Conservation (phyloP, 2,113 vertebrate species). For the Conger conger region DNA sequence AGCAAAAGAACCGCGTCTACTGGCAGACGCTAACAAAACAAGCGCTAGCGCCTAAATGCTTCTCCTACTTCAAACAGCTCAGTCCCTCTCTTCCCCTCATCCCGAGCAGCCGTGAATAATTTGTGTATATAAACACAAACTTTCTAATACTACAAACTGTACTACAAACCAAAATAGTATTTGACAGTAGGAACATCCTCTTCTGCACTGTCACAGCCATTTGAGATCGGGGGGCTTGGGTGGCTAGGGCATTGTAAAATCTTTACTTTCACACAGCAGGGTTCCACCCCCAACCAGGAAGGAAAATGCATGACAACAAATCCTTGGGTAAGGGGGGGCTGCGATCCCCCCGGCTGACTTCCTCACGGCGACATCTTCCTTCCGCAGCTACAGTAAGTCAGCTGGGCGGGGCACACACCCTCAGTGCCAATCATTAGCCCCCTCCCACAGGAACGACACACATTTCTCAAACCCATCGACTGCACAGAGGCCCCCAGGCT, state of each 20-base stretch:
- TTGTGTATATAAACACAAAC: too few species aligned
- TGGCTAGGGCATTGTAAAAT: background rate
- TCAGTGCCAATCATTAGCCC: background rate
- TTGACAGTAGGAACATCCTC: background rate
- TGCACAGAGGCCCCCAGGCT: background rate
- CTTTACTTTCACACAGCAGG: background rate
- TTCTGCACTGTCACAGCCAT: too few species aligned
- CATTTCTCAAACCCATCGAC: background rate
- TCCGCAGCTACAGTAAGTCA: background rate
- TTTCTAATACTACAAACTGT: background rate
- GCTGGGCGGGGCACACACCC: background rate
- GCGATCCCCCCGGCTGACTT: background rate
- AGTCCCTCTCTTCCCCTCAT: too few species aligned
- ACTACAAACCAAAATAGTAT: background rate
- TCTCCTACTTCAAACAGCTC: background rate
- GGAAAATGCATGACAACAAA: background rate
- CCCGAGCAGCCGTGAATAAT: too few species aligned
- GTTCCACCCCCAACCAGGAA: background rate
- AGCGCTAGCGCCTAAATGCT: background rate
- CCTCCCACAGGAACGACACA: background rate
- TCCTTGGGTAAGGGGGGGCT: background rate
- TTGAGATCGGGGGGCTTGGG: too few species aligned
- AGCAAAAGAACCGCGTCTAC: background rate
- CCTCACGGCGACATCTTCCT: background rate
- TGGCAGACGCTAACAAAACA: conserved; percentile 1